These are phyloP conservation scores for Sus scrofa DNA, from an alignment of 2,113 vertebrate species.

Conservation along the genomic window T2T-Sscrofa CM000827.6:58616501-58617000, in stretches of 20 bases:
- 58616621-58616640: background rate
- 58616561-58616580: background rate
- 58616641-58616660: background rate
- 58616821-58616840: background rate
- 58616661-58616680: background rate
- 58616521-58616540: conserved; percentile 5
- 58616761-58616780: conserved; percentile 49
- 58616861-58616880: conserved; percentile 14
- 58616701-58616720: background rate
- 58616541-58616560: background rate
- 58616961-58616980: background rate
- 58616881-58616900: background rate
- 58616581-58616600: background rate
- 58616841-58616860: background rate
- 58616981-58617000: background rate
- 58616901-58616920: background rate
- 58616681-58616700: background rate
- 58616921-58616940: background rate
- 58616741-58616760: background rate
- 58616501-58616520: background rate
- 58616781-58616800: background rate
- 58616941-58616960: background rate
- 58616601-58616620: background rate
- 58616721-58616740: background rate
- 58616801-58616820: background rate